Conservation (phyloP, 2,888 invertebrate species). For the Anorthoa munda region DNA sequence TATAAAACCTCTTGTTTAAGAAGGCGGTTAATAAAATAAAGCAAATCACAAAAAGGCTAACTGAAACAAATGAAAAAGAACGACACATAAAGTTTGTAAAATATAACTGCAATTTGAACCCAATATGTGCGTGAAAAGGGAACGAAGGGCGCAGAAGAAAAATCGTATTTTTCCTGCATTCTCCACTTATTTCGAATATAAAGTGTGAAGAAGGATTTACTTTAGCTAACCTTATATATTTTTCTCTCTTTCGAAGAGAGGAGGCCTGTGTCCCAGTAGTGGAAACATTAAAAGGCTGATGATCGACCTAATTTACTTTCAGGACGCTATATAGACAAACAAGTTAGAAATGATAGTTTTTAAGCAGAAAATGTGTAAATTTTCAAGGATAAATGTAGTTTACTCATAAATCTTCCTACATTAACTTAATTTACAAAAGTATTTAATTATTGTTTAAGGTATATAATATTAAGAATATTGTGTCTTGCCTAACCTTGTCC, state of each 20-base stretch:
- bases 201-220: neutral
- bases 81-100: neutral
- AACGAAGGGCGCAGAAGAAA: neutral
- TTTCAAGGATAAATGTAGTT: too few species aligned
- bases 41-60: neutral
- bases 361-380: neutral
- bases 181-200: neutral
- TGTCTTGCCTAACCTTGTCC: neutral
- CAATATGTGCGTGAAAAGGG: neutral
- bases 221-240: neutral
- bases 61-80: neutral
- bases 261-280: too few species aligned
- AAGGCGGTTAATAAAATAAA: neutral
- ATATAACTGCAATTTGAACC: neutral
- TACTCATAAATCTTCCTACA: too few species aligned
- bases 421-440: too few species aligned
- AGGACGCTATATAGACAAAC: neutral
- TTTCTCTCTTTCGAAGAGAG: too few species aligned
- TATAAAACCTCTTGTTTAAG: neutral
- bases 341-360: neutral
- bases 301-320: neutral
- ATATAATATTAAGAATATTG: too few species aligned
- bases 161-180: neutral
- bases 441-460: too few species aligned
- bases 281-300: too few species aligned